Conservation (phyloP, 2,113 vertebrate genomes). For the Coptodon rendalli region DNA sequence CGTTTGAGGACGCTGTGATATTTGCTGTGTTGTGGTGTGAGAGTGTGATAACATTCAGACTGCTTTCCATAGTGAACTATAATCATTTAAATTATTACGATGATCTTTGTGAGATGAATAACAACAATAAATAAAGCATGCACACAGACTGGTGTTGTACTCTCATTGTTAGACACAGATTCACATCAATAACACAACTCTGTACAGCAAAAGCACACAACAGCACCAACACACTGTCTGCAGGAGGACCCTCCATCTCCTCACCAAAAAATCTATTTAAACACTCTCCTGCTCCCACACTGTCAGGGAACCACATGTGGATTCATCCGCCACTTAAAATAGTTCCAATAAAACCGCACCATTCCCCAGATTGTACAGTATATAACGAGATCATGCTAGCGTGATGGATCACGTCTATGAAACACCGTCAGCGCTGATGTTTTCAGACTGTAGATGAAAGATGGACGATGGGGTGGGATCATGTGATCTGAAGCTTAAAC, state of each 20-base stretch:
- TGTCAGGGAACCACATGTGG: fast-evolving
- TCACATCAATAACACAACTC: neutral
- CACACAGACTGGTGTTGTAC: neutral
- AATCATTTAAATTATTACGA: neutral
- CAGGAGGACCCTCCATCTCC: fast-evolving
- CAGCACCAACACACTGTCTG: neutral
- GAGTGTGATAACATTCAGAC: neutral
- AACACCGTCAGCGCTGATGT: neutral
- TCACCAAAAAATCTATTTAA: neutral
- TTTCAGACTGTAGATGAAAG: neutral
- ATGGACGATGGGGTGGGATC: neutral
- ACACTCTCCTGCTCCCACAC: fast-evolving
- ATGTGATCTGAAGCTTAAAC: fast-evolving
- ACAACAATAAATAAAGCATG: neutral
- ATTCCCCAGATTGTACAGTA: neutral
- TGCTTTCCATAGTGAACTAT: neutral
- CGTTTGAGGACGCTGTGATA: neutral
- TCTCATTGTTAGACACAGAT: neutral
- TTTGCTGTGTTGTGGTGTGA: neutral
- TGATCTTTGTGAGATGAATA: neutral
- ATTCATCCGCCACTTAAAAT: neutral
- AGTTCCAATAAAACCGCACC: neutral
- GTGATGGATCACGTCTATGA: neutral
- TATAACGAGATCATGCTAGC: fast-evolving
- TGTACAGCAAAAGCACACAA: neutral